Percentiles rank a stretch among this genome's conserved stretches.
These are phyloP conservation scores for Macropodus opercularis DNA, from an alignment of 2,797 vertebrate genomes.

Conservation along the genomic window DNA sequence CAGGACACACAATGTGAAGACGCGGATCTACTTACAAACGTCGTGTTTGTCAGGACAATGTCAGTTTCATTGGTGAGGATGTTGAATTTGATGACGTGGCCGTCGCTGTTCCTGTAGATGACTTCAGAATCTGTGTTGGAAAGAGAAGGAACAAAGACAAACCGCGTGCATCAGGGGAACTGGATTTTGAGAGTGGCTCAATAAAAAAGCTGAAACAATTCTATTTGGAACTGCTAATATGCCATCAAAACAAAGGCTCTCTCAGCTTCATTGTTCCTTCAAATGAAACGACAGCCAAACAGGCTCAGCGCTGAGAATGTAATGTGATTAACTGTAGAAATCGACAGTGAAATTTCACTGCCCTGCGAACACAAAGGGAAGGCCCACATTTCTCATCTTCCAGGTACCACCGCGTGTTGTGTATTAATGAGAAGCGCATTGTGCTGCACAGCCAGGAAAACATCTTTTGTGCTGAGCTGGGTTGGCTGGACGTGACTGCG, in stretches of 20 bases:
- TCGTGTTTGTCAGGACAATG: conserved; percentile 90
- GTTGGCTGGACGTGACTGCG: conserved; percentile 2
- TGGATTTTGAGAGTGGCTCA: conserved; percentile 13
- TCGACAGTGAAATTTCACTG: conserved; percentile 26
- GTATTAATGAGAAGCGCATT: conserved; percentile 8
- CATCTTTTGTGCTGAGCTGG: conserved; percentile 13
- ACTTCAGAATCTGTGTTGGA: conserved; percentile 88
- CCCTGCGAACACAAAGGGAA: conserved; percentile 29
- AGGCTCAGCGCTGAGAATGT: conserved; percentile 7
- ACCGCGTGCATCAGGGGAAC: neutral
- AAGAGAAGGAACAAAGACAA: conserved; percentile 16
- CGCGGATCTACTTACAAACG: conserved; percentile 88
- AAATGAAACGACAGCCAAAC: conserved; percentile 10
- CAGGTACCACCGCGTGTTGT: conserved; percentile 14
- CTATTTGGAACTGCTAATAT: conserved; percentile 12
- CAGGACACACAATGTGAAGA: neutral
- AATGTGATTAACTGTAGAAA: conserved; percentile 25
- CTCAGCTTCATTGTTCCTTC: conserved; percentile 14
- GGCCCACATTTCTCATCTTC: conserved; percentile 16
- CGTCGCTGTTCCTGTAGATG: conserved; percentile 92
- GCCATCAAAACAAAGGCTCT: conserved; percentile 15
- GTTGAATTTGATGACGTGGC: conserved; percentile 94
- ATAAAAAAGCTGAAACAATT: neutral
- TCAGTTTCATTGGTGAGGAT: conserved; percentile 89
- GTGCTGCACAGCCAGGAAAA: conserved; percentile 16